Conservation (phyloP, 1,140 invertebrate species). For the Globodera rostochiensis region DNA sequence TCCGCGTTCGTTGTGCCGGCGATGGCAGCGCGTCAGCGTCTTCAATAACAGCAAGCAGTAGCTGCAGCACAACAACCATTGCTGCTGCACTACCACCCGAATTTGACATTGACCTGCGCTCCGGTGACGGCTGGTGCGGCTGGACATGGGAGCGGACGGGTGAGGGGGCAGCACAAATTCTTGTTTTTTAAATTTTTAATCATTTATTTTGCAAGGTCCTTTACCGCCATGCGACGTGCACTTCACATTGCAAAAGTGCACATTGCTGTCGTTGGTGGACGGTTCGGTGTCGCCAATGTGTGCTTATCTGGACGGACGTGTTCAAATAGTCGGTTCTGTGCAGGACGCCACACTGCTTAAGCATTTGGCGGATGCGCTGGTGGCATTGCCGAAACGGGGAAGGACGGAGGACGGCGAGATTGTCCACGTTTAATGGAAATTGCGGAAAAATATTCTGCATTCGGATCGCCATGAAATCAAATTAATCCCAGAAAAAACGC, state of each 20-base stretch:
- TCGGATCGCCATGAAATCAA: too few species aligned
- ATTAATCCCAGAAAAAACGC: too few species aligned
- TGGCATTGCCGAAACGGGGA: not conserved
- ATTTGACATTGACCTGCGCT: constrained; percentile 31
- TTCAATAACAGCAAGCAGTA: constrained; percentile 20
- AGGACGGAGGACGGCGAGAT: too few species aligned
- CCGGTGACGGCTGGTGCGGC: constrained; percentile 18
- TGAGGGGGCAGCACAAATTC: not conserved
- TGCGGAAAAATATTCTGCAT: too few species aligned
- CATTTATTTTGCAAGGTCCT: not conserved
- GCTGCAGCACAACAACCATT: constrained; percentile 29
- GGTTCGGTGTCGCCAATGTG: constrained; percentile 39
- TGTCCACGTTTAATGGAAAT: too few species aligned
- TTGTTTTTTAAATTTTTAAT: too few species aligned
- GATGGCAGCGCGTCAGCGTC: not conserved
- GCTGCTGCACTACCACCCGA: not conserved
- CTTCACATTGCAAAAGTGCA: constrained; percentile 28
- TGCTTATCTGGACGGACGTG: constrained; percentile 49
- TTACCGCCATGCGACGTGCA: constrained; percentile 20
- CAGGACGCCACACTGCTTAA: constrained; percentile 40
- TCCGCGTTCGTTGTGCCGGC: constrained; percentile 10
- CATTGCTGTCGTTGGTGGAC: constrained; percentile 35
- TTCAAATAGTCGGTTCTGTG: constrained; percentile 37
- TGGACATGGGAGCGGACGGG: constrained; percentile 26
- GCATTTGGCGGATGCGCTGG: constrained; percentile 33